These are phyloP conservation scores for Sylvilagus bachmani DNA, from an alignment of 2,113 vertebrate genomes.

Conservation along the genomic window DNA sequence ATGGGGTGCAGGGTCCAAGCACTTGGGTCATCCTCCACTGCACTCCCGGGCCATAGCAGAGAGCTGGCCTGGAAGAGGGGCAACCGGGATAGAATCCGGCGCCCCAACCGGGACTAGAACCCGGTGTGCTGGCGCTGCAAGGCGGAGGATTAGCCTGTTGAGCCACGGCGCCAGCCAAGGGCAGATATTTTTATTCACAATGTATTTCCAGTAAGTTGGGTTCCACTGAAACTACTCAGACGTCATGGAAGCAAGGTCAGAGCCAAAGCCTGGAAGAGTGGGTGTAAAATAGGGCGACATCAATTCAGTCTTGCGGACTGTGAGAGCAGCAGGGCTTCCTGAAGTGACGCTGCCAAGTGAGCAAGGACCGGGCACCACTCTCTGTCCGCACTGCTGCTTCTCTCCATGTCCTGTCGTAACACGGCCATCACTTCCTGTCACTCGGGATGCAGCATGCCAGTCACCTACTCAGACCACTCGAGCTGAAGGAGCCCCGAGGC, in stretches of 20 bases:
- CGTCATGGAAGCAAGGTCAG: neutral
- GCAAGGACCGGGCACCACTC: neutral
- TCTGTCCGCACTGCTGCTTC: neutral
- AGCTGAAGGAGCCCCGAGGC: neutral
- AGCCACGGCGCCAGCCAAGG: too few relatives aligned
- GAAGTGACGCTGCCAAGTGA: neutral
- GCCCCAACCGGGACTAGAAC: too few relatives aligned
- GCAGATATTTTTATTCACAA: constrained; percentile 7
- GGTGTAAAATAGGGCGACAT: neutral
- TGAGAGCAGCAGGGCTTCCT: neutral
- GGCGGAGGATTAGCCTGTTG: too few relatives aligned
- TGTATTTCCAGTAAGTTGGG: neutral
- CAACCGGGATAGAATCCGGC: too few relatives aligned
- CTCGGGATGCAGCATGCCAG: neutral
- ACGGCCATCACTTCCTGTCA: neutral
- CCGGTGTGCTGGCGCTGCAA: too few relatives aligned
- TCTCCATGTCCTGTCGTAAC: neutral
- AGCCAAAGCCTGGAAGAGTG: neutral
- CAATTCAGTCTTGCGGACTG: neutral
- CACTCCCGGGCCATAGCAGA: too few relatives aligned
- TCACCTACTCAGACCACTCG: neutral
- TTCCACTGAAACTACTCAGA: neutral
- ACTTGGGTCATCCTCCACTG: too few relatives aligned
- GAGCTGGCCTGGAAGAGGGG: too few relatives aligned
- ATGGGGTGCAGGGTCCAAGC: too few relatives aligned